Evolutionary conservation across 2,113 vertebrate species (phyloP), one percentile per base, ranked within the genome.

Genomic region (Sitta europaea): DNA sequence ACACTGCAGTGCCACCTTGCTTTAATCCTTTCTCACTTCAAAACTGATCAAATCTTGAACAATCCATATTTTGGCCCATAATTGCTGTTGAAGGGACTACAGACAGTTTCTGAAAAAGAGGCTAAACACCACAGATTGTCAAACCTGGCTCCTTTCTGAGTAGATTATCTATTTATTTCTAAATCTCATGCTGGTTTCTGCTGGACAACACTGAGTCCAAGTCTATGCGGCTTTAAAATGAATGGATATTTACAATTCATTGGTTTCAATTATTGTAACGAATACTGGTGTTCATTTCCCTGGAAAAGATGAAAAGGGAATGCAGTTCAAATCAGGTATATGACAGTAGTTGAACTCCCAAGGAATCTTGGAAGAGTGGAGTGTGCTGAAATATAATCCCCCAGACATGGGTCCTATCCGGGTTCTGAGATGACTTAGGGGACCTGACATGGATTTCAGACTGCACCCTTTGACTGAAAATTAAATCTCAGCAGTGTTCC

Each of bases 381-480:
- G 78, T 61, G 86, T 72, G 92, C 86, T 96, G 96, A 96, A 96
- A 96, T 82, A 96, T 87, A 98, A 97, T 96, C 96, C 96, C 83
- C 93, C 66, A 62, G 90, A 95, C 90, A 94, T 76, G 88, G 95
- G 96, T 97, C 96, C 97, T 97, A 74, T 57, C 92, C 96, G 92
- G 97, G 97, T 95, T 97, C 96, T 63, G 55, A 96, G 97, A 97
- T 96, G 97, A 98, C 98, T 97, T 97, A 40, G 94, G 97, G 97
- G 98, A 98, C 97, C 95, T 98, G 97, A 97, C 98, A 98, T 86
- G 97, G 97, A 97, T 98, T 97, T 97, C 96, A 97, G 97, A 96
- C 98, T 97, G 94, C 95, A 97, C 97, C 97, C 97, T 98, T 98
- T 97, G 97, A 96, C 95, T 98, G 98, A 98, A 98, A 98, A 98